phyloP scores from a whole-genome alignment of 2,113 vertebrate species.

The Corvus cornix region DNA sequence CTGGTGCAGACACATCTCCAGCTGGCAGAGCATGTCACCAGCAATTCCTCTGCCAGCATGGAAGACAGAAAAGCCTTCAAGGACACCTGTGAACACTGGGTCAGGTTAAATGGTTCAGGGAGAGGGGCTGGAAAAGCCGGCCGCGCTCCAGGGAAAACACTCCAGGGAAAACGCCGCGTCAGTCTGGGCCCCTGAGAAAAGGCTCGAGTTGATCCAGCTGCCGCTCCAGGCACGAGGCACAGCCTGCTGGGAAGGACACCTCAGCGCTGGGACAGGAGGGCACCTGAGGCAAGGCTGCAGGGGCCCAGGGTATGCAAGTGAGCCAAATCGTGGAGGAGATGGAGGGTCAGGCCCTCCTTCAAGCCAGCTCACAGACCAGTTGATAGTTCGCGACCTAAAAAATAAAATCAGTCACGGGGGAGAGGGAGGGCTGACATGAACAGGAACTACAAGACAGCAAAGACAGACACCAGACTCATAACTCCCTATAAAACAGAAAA shows the following conservation, averaged over 20 bases:
- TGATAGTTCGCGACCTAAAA: background rate
- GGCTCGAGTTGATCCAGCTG: slow-evolving; percentile 23
- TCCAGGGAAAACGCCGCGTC: accelerated
- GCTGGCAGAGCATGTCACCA: background rate
- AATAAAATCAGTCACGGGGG: background rate
- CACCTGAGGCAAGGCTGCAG: background rate
- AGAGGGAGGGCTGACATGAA: background rate
- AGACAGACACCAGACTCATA: background rate
- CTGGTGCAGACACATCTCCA: background rate
- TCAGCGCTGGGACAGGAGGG: background rate
- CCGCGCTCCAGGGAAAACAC: accelerated
- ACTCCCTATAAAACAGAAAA: background rate
- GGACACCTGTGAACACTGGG: background rate
- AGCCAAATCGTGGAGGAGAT: background rate
- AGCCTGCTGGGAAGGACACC: slow-evolving; percentile 7
- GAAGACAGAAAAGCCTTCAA: background rate
- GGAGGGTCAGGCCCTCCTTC: background rate
- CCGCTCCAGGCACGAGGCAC: background rate
- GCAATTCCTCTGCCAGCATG: background rate
- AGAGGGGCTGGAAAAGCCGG: background rate
- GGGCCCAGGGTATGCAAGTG: background rate
- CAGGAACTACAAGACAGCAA: background rate
- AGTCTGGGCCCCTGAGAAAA: slow-evolving; percentile 35
- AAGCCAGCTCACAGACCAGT: background rate
- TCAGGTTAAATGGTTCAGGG: background rate